Percentiles rank a stretch among this genome's conserved stretches.
phyloP scores from a whole-genome alignment of 1,140 invertebrate species.

The Neodiprion lecontei region DNA sequence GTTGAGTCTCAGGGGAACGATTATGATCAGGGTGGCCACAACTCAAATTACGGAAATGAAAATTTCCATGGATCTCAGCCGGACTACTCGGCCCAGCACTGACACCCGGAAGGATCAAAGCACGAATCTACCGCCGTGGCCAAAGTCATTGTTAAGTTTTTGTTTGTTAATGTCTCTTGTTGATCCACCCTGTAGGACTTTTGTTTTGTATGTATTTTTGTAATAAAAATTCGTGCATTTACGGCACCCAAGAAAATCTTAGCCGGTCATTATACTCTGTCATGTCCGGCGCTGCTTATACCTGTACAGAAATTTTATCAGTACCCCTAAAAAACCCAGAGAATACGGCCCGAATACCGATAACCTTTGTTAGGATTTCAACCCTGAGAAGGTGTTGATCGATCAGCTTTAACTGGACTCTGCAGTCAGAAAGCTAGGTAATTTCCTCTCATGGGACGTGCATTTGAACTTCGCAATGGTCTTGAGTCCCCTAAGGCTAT shows the following conservation, averaged over 20 bases:
- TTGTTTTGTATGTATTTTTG: constrained; percentile 14
- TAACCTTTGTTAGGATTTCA: no score
- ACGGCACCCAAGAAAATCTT: not conserved
- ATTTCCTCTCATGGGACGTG: no score
- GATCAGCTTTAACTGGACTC: no score
- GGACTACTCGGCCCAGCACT: constrained; percentile 35
- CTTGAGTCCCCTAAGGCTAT: no score
- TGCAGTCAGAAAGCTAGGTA: no score
- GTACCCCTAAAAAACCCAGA: no score
- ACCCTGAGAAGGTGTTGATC: no score
- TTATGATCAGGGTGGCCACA: not conserved
- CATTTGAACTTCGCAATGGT: no score
- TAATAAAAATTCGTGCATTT: constrained; percentile 5
- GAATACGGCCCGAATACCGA: no score
- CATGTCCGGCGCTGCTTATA: not conserved
- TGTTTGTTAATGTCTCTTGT: not conserved
- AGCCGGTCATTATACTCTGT: not conserved
- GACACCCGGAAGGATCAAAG: not conserved
- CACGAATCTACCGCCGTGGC: not conserved
- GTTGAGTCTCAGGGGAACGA: constrained; percentile 19
- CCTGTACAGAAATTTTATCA: no score
- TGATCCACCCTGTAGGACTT: not conserved
- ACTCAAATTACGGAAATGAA: constrained; percentile 11
- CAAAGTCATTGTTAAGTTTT: constrained; percentile 17
- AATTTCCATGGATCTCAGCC: constrained; percentile 24